Percentiles rank a stretch among this genome's conserved stretches.
Conservation (phyloP, 1,140 invertebrate genomes). For the Drosophila leontia region DNA sequence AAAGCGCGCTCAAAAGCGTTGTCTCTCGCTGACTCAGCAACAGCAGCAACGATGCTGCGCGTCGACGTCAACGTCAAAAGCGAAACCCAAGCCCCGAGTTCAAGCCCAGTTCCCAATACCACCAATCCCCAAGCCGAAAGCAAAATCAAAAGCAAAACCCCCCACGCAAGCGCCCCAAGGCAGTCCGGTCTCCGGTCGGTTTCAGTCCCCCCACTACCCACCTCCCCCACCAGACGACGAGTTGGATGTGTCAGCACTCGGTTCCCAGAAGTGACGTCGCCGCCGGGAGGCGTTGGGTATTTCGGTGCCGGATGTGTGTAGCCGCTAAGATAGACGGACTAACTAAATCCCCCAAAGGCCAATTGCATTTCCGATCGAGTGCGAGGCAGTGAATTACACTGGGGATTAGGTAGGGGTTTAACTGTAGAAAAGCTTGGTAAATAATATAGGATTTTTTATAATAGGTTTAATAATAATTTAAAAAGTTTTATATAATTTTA, state of each 20-base stretch:
- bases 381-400: background rate
- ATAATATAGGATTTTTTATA: background rate
- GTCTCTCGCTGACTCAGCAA: conserved; percentile 68
- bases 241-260: conserved; percentile 65
- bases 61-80: conserved; percentile 9
- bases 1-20: conserved; percentile 49
- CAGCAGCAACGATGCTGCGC: conserved; percentile 58
- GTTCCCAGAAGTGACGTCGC: conserved; percentile 61
- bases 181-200: conserved; percentile 32
- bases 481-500: background rate
- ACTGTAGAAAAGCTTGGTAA: background rate
- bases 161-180: conserved; percentile 61
- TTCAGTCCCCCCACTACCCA: background rate
- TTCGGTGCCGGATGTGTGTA: conserved; percentile 66
- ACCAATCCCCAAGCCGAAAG: conserved; percentile 14
- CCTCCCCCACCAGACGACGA: background rate
- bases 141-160: conserved; percentile 39
- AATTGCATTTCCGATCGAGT: conserved; percentile 6
- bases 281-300: conserved; percentile 47
- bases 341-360: conserved; percentile 38
- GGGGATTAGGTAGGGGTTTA: background rate
- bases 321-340: conserved; percentile 42
- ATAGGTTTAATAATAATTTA: background rate
- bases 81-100: conserved; percentile 37
- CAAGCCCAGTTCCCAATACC: conserved; percentile 32